A percentile compares a stretch with the other conserved stretches of the same genome.
Evolutionary conservation across 2,888 invertebrate genomes (phyloP).

Genomic region (Eupithecia subfuscata): DNA sequence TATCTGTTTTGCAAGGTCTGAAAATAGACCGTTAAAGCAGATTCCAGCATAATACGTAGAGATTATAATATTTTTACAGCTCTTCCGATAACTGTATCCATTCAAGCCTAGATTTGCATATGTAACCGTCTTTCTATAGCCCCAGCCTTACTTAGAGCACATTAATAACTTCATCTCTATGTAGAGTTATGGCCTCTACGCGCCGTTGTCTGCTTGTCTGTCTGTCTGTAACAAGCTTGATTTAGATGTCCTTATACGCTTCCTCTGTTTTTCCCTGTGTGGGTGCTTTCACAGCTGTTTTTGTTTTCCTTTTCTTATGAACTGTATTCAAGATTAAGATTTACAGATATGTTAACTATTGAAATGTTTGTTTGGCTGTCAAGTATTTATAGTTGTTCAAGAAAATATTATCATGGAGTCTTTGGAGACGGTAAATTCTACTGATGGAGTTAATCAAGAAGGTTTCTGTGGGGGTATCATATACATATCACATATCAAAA

Average conservation of each 20-base stretch:
- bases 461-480: background rate
- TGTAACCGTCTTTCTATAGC: conserved; percentile 14
- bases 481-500: no score
- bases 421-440: background rate
- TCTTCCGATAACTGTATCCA: background rate
- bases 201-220: conserved; percentile 59
- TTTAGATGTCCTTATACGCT: conserved; percentile 67
- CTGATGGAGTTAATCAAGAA: conserved; percentile 7
- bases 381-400: conserved; percentile 30
- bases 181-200: conserved; percentile 60
- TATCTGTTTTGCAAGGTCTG: background rate
- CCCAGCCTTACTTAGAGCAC: conserved; percentile 41
- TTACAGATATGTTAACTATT: conserved; percentile 29
- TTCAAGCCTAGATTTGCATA: conserved; percentile 11
- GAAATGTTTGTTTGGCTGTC: conserved; percentile 19
- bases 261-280: conserved; percentile 49
- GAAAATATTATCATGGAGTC: conserved; percentile 19
- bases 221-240: conserved; percentile 63
- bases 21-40: background rate
- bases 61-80: conserved; percentile 5
- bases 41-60: background rate
- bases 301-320: conserved; percentile 20
- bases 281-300: conserved; percentile 29
- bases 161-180: conserved; percentile 71
- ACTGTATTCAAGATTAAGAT: conserved; percentile 14